These are phyloP conservation scores for Esperia sulphurella DNA, from an alignment of 2,888 invertebrate species.

Conservation along the genomic window DNA sequence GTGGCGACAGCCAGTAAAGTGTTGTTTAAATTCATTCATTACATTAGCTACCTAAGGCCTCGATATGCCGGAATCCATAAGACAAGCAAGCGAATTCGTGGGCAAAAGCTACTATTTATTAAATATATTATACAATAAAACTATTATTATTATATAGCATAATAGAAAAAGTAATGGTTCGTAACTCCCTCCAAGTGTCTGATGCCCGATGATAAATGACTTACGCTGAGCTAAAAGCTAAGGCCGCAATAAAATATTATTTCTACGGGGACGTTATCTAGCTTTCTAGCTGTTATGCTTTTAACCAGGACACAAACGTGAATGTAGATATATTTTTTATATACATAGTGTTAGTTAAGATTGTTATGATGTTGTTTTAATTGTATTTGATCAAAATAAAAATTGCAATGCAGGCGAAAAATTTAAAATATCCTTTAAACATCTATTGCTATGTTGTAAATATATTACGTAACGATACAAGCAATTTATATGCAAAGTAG, in stretches of 20 bases:
- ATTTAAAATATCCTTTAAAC: too few species aligned
- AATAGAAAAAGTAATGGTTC: constrained; percentile 18
- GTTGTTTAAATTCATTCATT: not conserved
- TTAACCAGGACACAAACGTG: not conserved
- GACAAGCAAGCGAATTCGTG: too few species aligned
- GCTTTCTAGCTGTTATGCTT: not conserved
- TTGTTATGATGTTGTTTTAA: too few species aligned
- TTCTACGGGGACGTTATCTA: not conserved
- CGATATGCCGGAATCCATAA: too few species aligned
- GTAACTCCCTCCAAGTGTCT: constrained; percentile 14
- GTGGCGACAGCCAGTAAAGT: not conserved
- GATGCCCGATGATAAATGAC: constrained; percentile 18
- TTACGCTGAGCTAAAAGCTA: constrained; percentile 8
- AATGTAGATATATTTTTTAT: too few species aligned
- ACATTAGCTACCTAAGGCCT: not conserved
- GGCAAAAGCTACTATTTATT: too few species aligned
- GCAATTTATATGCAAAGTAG: constrained; percentile 19
- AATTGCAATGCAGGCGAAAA: too few species aligned
- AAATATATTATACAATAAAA: not conserved
- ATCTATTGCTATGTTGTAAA: not conserved
- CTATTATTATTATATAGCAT: not conserved
- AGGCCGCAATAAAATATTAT: constrained; percentile 2
- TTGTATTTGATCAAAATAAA: too few species aligned
- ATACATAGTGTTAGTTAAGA: too few species aligned
- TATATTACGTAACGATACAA: constrained; percentile 1